These are phyloP conservation scores for Yponomeuta plumbellus DNA, from an alignment of 2,888 invertebrate genomes.

Conservation along the genomic window DNA sequence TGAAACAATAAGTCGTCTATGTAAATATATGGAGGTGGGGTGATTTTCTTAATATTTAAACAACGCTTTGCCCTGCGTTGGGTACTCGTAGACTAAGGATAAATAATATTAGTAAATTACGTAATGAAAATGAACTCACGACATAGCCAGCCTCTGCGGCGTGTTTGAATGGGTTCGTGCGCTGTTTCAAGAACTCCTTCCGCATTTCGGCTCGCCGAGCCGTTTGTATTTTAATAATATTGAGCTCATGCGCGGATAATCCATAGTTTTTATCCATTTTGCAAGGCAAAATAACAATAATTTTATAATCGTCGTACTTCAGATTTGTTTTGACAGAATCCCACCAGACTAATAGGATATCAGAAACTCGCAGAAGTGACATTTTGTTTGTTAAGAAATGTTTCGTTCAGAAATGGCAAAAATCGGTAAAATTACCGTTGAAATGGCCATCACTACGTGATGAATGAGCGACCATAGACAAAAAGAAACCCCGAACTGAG, in stretches of 20 bases:
- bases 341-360: background rate
- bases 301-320: background rate
- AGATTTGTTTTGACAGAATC: background rate
- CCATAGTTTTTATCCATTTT: slow-evolving; percentile 55
- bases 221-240: slow-evolving; percentile 77
- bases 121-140: slow-evolving; percentile 76
- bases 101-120: slow-evolving; percentile 42
- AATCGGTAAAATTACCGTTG: background rate
- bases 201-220: slow-evolving; percentile 77
- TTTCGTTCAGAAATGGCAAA: background rate
- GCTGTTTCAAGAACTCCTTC: slow-evolving; percentile 83
- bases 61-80: slow-evolving; percentile 4
- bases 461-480: slow-evolving; percentile 30
- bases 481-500: slow-evolving; percentile 13
- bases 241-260: slow-evolving; percentile 65
- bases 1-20: slow-evolving; percentile 56
- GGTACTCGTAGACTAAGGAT: background rate
- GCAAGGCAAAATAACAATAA: background rate
- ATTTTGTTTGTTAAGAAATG: too few species aligned
- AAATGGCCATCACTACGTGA: background rate
- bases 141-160: slow-evolving; percentile 81
- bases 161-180: slow-evolving; percentile 83
- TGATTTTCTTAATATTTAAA: too few species aligned
- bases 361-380: background rate
- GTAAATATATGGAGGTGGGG: too few species aligned